phyloP scores from a whole-genome alignment of 2,797 vertebrate genomes.

The Hippopotamyrus pictus region DNA sequence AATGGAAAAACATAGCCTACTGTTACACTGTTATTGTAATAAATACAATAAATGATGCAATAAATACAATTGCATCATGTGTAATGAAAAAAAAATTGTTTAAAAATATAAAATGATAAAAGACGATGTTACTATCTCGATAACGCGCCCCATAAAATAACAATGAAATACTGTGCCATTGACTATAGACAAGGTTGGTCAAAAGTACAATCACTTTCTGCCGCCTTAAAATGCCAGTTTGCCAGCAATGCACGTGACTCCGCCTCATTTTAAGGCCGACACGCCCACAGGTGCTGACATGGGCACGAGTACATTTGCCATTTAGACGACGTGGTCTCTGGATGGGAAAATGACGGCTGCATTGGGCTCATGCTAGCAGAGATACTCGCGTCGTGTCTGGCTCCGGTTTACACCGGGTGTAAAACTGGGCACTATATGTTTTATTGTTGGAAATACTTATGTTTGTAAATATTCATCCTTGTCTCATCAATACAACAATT shows the following conservation, averaged over 20 bases:
- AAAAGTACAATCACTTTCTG: neutral
- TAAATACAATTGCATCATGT: neutral
- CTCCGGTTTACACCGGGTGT: neutral
- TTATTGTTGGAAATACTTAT: neutral
- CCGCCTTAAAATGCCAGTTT: neutral
- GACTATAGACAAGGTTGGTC: neutral
- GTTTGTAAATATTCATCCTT: neutral
- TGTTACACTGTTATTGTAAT: neutral
- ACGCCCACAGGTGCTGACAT: neutral
- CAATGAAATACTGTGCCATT: neutral
- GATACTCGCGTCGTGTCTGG: neutral
- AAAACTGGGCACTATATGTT: neutral
- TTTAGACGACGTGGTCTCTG: neutral
- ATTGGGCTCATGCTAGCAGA: neutral
- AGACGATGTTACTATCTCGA: no score
- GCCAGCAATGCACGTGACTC: neutral
- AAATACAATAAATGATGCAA: no score
- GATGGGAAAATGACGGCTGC: neutral
- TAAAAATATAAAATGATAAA: no score
- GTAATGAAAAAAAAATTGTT: neutral
- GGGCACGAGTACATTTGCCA: neutral
- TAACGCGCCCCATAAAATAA: no score
- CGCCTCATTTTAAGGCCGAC: neutral
- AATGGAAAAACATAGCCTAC: neutral
- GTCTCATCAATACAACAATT: neutral